Conservation (phyloP, 2,888 invertebrate species). For the Dynastes maya region DNA sequence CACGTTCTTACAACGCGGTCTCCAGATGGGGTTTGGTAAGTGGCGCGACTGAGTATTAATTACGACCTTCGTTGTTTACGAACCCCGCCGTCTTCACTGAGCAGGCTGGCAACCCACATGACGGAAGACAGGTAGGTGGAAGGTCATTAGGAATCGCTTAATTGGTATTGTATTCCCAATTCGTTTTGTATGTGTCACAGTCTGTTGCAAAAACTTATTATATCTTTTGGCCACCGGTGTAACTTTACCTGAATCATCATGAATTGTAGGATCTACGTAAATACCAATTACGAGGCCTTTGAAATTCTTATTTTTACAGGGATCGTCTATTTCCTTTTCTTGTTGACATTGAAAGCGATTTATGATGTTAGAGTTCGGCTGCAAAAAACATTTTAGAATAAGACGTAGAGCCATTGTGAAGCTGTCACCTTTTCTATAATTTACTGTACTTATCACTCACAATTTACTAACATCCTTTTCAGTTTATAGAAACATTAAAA, state of each 20-base stretch:
- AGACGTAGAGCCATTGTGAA: constrained; percentile 47
- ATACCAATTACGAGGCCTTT: constrained; percentile 79
- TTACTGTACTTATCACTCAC: constrained; percentile 44
- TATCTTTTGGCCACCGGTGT: constrained; percentile 77
- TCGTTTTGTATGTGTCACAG: constrained; percentile 75
- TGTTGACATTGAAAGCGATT: constrained; percentile 47
- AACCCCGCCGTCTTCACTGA: too few relatives aligned
- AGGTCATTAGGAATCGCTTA: too few relatives aligned
- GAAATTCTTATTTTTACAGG: constrained; percentile 60
- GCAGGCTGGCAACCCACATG: too few relatives aligned
- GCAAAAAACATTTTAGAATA: constrained; percentile 41
- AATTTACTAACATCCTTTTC: constrained; percentile 49
- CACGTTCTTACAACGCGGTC: too few relatives aligned
- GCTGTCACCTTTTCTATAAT: constrained; percentile 27
- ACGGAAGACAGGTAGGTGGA: too few relatives aligned
- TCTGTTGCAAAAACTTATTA: constrained; percentile 73
- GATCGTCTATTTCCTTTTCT: constrained; percentile 55
- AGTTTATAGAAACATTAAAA: constrained; percentile 39
- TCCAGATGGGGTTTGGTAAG: too few relatives aligned
- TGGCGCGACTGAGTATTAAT: too few relatives aligned
- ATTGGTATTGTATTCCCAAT: constrained; percentile 78
- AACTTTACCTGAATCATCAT: constrained; percentile 73
- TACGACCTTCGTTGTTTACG: too few relatives aligned
- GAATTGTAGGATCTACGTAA: constrained; percentile 75
- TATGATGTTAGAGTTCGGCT: constrained; percentile 33